Evolutionary conservation across 2,113 vertebrate species (phyloP).

Genomic region (Piprites chloris): DNA sequence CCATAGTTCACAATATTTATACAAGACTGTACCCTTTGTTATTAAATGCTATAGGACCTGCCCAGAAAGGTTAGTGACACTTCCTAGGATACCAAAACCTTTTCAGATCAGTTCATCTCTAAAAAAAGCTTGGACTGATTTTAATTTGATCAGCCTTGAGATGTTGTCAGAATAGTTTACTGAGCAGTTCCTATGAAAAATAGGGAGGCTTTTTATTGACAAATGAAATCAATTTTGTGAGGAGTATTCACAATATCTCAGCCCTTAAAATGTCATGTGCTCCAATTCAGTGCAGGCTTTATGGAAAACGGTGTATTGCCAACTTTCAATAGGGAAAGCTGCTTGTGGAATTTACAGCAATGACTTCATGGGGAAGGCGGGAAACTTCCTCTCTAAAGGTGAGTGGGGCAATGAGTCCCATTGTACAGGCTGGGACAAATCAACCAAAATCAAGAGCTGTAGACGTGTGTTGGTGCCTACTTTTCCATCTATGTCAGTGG

Average conservation of each 20-base stretch:
- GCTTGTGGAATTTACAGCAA: not conserved
- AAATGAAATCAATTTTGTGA: slow-evolving; percentile 6
- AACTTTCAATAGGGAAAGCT: not conserved
- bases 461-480: not conserved
- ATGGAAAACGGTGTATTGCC: not conserved
- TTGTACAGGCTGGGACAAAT: not conserved
- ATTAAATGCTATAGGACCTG: slow-evolving; percentile 30
- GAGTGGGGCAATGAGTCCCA: not conserved
- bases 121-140: not conserved
- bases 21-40: slow-evolving; percentile 6
- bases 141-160: slow-evolving; percentile 12
- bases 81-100: slow-evolving; percentile 30
- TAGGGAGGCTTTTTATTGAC: not conserved
- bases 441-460: not conserved
- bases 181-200: not conserved
- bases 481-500: not conserved
- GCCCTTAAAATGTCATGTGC: not conserved
- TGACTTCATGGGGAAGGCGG: not conserved
- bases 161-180: slow-evolving; percentile 8
- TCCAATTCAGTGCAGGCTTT: not conserved
- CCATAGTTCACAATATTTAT: slow-evolving; percentile 32
- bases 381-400: not conserved
- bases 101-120: not conserved
- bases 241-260: not conserved
- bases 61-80: slow-evolving; percentile 40